phyloP scores from a whole-genome alignment of 2,113 vertebrate genomes.

The Agapornis roseicollis region DNA sequence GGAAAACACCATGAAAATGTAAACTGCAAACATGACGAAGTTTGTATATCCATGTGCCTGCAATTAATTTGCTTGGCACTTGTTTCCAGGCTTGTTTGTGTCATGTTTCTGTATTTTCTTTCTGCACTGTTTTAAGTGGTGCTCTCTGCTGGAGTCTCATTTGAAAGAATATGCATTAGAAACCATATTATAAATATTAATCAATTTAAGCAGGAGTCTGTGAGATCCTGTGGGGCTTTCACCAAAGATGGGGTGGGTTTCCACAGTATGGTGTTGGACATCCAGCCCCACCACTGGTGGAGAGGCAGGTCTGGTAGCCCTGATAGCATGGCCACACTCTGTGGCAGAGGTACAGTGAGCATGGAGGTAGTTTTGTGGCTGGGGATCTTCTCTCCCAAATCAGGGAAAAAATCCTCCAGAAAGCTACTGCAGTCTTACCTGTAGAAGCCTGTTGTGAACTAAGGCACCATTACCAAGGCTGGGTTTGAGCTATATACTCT shows the following conservation, averaged over 20 bases:
- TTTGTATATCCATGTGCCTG: background rate
- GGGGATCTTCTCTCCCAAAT: background rate
- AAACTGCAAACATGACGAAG: background rate
- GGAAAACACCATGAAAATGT: background rate
- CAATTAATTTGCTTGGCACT: background rate
- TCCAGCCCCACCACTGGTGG: background rate
- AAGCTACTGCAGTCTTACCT: background rate
- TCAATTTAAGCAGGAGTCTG: background rate
- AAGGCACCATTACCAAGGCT: background rate
- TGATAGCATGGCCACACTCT: rapidly evolving
- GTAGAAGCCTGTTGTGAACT: background rate
- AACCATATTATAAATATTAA: background rate
- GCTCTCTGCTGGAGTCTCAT: background rate
- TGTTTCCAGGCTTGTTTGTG: background rate
- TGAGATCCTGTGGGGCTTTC: background rate
- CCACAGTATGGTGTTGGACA: background rate
- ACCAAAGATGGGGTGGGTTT: background rate
- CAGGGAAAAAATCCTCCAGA: background rate
- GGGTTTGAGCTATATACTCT: background rate
- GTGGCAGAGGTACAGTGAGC: background rate
- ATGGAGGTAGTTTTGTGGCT: background rate
- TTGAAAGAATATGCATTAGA: background rate
- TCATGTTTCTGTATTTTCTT: background rate
- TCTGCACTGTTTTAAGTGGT: background rate
- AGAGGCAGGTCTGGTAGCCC: background rate